phyloP scores from a whole-genome alignment of 1,140 invertebrate species.

The Carposina sasakii region DNA sequence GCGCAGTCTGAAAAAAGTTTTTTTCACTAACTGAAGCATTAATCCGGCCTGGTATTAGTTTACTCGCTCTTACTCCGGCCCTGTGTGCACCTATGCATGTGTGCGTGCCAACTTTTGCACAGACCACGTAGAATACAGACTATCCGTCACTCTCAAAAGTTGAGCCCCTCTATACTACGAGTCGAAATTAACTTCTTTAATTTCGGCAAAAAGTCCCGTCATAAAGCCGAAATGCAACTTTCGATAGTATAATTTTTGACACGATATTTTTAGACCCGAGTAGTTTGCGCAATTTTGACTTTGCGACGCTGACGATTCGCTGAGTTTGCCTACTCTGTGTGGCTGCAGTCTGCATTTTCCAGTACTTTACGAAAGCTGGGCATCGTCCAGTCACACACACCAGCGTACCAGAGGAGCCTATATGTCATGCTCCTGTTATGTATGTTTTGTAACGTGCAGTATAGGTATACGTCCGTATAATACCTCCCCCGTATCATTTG shows the following conservation, averaged over 20 bases:
- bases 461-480: constrained; percentile 34
- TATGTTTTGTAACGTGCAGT: no score
- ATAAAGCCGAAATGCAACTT: no score
- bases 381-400: constrained; percentile 60
- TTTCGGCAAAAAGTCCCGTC: no score
- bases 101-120: constrained; percentile 59
- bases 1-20: constrained; percentile 70
- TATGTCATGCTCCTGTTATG: no score
- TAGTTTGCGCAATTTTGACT: no score
- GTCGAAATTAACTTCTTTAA: constrained; percentile 19
- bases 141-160: constrained; percentile 19
- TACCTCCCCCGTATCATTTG: constrained; percentile 49
- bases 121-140: constrained; percentile 53
- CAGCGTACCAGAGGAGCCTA: constrained; percentile 18
- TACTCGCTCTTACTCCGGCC: constrained; percentile 62
- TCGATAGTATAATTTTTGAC: no score
- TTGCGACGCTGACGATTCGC: no score
- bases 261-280: no score
- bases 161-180: background rate
- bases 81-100: constrained; percentile 48
- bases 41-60: constrained; percentile 72
- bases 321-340: constrained; percentile 28
- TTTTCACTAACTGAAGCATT: constrained; percentile 73
- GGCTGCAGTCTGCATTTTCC: constrained; percentile 47
- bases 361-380: constrained; percentile 60